Evolutionary conservation across 2,888 invertebrate species (phyloP).

Genomic region (Tortrix viridana): DNA sequence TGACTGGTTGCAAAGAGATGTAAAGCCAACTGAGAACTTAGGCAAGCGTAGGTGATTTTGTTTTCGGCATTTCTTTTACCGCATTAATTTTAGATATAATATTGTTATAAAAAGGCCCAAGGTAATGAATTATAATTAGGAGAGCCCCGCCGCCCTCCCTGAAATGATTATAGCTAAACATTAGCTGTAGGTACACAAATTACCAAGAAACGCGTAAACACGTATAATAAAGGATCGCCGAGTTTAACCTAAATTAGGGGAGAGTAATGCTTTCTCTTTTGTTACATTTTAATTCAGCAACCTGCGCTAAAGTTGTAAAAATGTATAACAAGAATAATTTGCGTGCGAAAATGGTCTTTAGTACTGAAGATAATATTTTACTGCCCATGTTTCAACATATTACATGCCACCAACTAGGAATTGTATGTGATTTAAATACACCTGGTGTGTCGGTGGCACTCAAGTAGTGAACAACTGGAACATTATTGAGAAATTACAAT

Average conservation of each 20-base stretch:
- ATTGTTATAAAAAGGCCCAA: slow-evolving; percentile 58
- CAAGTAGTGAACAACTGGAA: too few relatives aligned
- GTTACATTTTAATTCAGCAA: slow-evolving; percentile 47
- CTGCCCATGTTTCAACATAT: neutral
- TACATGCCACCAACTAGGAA: too few relatives aligned
- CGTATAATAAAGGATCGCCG: slow-evolving; percentile 70
- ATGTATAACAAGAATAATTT: slow-evolving; percentile 19
- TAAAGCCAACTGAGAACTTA: too few relatives aligned
- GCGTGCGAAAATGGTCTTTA: slow-evolving; percentile 20
- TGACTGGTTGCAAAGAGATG: too few relatives aligned
- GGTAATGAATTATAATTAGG: slow-evolving; percentile 78
- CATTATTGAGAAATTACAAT: too few relatives aligned
- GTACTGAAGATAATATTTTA: slow-evolving; percentile 26
- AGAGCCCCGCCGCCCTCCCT: slow-evolving; percentile 56
- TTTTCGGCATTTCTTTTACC: slow-evolving; percentile 15
- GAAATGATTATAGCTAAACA: slow-evolving; percentile 75
- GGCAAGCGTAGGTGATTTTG: neutral
- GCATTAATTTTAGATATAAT: slow-evolving; percentile 54
- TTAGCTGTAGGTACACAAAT: slow-evolving; percentile 74
- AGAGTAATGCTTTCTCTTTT: slow-evolving; percentile 52
- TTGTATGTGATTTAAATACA: too few relatives aligned
- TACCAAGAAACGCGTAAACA: slow-evolving; percentile 77
- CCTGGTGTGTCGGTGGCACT: too few relatives aligned
- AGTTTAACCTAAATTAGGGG: slow-evolving; percentile 63
- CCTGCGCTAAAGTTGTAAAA: slow-evolving; percentile 27